Evolutionary conservation across 2,797 vertebrate genomes (phyloP).

Genomic region (Anisognathus igniventris): DNA sequence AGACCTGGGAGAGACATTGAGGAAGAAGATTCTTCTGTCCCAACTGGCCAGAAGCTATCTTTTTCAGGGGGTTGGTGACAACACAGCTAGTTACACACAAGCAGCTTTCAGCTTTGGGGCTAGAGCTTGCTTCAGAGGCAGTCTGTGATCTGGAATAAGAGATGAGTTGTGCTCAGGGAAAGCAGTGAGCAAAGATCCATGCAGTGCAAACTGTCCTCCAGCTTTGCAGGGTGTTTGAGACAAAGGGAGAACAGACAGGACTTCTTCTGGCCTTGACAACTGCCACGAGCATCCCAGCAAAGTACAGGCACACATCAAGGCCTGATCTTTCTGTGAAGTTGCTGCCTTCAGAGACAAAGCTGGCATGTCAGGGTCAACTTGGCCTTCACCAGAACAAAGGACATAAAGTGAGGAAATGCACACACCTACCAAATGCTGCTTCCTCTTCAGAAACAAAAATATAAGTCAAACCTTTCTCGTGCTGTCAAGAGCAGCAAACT

Average conservation of each 20-base stretch:
- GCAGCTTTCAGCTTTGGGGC: background rate
- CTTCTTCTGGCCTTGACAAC: background rate
- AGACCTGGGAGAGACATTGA: background rate
- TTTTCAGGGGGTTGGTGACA: background rate
- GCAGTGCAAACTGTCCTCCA: background rate
- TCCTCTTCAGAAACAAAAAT: slow-evolving; percentile 24
- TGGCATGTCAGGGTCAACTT: background rate
- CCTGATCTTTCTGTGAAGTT: background rate
- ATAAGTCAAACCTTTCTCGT: background rate
- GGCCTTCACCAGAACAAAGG: slow-evolving; percentile 30
- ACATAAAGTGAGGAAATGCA: background rate
- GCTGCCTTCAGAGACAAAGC: slow-evolving; percentile 25
- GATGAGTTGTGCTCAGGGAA: background rate
- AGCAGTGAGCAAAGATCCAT: background rate
- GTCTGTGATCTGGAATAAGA: background rate
- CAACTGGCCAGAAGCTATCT: background rate
- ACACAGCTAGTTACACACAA: background rate
- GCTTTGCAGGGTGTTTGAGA: background rate
- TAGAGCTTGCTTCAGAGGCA: background rate
- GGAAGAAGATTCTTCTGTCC: background rate
- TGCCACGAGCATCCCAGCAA: background rate
- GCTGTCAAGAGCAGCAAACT: background rate
- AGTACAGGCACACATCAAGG: background rate
- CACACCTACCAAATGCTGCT: background rate
- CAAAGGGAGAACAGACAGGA: background rate